Evolutionary conservation across 2,888 invertebrate species (phyloP).

Genomic region (Lasioglossum oenotherae): DNA sequence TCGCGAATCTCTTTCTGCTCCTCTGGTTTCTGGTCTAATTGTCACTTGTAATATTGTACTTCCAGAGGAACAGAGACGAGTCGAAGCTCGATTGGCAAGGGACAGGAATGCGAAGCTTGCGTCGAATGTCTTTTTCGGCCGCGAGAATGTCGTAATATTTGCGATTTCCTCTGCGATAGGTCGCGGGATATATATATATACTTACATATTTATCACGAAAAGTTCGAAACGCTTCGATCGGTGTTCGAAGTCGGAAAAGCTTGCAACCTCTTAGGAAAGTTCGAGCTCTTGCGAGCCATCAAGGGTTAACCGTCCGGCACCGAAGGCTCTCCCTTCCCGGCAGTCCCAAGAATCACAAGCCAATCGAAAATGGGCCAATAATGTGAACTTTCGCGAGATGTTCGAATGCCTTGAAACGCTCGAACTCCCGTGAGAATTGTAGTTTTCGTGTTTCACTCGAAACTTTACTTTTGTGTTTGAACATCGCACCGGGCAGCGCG

Average conservation of each 20-base stretch:
- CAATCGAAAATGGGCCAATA: conserved; percentile 12
- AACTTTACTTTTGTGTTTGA: neutral
- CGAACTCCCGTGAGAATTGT: neutral
- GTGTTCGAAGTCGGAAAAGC: conserved; percentile 1
- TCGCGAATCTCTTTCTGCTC: neutral
- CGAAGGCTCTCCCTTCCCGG: neutral
- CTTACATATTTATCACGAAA: neutral
- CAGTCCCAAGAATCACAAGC: neutral
- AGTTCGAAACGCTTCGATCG: neutral
- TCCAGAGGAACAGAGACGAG: no score
- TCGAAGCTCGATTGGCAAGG: no score
- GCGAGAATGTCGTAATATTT: neutral
- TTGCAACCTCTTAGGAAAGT: conserved; percentile 6
- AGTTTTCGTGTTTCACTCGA: neutral
- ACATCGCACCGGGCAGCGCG: neutral
- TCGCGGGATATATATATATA: neutral
- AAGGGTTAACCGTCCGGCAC: conserved; percentile 12
- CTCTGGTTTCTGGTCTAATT: neutral
- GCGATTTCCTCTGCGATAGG: neutral
- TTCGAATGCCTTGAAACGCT: neutral
- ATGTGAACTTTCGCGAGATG: neutral
- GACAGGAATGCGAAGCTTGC: neutral
- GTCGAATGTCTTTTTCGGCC: neutral
- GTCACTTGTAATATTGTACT: neutral
- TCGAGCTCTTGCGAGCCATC: neutral